Evolutionary conservation across 2,797 vertebrate species (phyloP), one percentile per base, ranked within the genome.

Genomic region (Hypotaenidia philippensis): DNA sequence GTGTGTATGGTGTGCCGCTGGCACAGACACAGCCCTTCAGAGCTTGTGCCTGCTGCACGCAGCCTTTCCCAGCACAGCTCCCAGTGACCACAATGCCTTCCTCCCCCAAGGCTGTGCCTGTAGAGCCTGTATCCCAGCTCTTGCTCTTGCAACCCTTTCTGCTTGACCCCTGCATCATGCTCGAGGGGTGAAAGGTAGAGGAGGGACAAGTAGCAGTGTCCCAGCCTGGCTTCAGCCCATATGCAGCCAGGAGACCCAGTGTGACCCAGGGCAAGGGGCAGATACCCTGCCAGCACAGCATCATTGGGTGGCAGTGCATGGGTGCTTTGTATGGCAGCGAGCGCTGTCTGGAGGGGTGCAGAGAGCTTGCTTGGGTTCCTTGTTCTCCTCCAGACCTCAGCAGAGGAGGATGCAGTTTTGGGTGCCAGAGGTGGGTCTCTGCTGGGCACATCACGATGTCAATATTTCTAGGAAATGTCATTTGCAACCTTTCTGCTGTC

Each of bases 1-100:
- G 10, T 3, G 2, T 6, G 25, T n/a, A 8, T 0, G 0, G 45
- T 1, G 1, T 19, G n/a, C 38, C 1, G 2, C 36, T 5, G 18
- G 26, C 41, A 32, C 1, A 0, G n/a, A 22, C 22, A 10, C 0
- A 3, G 55, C 1, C 1, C 15, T 1, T 3, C 6, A 12, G 36
- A 23, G 2, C 52, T 50, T 8, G 13, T 27, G 22, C 38, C 63
- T 16, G 9, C 27, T 52, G 53, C 63, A 34, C 2, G 44, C 41
- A 56, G 18, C n/a, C 38, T 26, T 13, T 10, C 27, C 45, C 21
- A 22, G 45, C 45, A 22, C 6, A 21, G 45, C 45, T 22, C 21
- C 45, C 45, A 9, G 18, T 44, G 18, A 44, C 41, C 41, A 19
- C 9, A 8, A 44, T 19, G 18, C 41, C 41, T 44, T 44, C 9